Percentiles rank a stretch among this genome's conserved stretches.
Evolutionary conservation across 1,140 invertebrate species (phyloP).

Genomic region (Drosophila truncata): DNA sequence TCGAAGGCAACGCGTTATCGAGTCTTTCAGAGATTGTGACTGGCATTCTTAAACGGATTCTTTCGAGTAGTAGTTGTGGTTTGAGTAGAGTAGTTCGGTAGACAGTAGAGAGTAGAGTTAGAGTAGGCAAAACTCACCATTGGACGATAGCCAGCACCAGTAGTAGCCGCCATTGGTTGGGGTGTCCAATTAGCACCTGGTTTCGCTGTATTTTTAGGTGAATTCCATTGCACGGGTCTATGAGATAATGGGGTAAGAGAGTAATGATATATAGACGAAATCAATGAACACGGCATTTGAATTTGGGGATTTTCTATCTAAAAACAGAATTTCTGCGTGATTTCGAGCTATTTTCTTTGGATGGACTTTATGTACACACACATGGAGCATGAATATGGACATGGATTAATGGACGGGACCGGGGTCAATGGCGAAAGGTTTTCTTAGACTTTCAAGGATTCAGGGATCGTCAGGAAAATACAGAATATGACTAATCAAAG

Average conservation of each 20-base stretch:
- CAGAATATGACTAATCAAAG: conserved; percentile 10
- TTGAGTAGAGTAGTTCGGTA: conserved; percentile 61
- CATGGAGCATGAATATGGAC: conserved; percentile 66
- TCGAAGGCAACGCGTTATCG: conserved; percentile 41
- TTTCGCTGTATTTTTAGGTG: conserved; percentile 93
- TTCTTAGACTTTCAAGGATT: conserved; percentile 7
- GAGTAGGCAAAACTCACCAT: conserved; percentile 88
- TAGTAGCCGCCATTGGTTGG: conserved; percentile 94
- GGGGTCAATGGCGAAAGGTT: conserved; percentile 11
- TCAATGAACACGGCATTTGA: conserved; percentile 72
- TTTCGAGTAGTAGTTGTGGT: conserved; percentile 46
- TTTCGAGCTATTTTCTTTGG: conserved; percentile 48
- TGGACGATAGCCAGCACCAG: conserved; percentile 92
- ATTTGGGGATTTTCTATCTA: conserved; percentile 47
- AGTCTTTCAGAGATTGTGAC: conserved; percentile 26
- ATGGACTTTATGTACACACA: conserved; percentile 60
- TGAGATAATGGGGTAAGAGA: conserved; percentile 83
- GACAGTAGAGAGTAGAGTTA: conserved; percentile 72
- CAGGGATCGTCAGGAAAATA: conserved; percentile 5
- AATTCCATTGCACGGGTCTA: conserved; percentile 93
- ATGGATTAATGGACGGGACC: conserved; percentile 14
- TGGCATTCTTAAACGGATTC: conserved; percentile 39
- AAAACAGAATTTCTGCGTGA: conserved; percentile 53
- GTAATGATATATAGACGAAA: conserved; percentile 82
- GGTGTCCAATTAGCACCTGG: conserved; percentile 91